Percentiles rank a stretch among this genome's conserved stretches.
Evolutionary conservation across 2,797 vertebrate species (phyloP).

Genomic region (Acrossocheilus fasciatus): DNA sequence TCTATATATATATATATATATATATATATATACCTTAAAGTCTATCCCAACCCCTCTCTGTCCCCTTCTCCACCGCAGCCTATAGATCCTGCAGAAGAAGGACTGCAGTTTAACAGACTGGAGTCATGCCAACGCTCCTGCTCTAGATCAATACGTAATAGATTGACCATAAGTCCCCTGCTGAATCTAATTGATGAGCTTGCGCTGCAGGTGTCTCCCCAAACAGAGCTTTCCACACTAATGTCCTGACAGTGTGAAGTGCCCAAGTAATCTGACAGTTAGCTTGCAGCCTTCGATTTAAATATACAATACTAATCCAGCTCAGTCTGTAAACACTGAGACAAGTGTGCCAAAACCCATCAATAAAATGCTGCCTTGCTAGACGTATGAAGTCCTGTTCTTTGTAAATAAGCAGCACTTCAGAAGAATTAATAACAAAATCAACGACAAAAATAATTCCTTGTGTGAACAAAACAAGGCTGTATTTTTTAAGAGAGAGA

Average conservation of each 20-base stretch:
- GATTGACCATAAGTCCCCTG: constrained; percentile 65
- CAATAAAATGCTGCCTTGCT: background rate
- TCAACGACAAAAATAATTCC: background rate
- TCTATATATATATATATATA: no score
- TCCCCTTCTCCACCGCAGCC: background rate
- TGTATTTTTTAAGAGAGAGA: background rate
- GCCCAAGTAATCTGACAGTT: background rate
- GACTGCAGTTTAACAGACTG: constrained; percentile 67
- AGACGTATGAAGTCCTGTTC: background rate
- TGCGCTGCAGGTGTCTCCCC: constrained; percentile 57
- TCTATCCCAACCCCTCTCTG: background rate
- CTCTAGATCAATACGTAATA: constrained; percentile 75
- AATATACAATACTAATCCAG: constrained; percentile 4
- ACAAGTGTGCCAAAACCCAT: constrained; percentile 4
- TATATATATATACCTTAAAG: background rate
- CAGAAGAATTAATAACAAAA: background rate
- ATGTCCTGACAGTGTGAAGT: constrained; percentile 19
- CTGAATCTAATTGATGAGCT: constrained; percentile 69
- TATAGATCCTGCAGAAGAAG: constrained; percentile 46
- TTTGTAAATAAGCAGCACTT: background rate
- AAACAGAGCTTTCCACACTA: constrained; percentile 53
- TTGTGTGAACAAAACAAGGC: background rate
- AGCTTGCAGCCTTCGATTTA: background rate
- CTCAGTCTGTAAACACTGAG: constrained; percentile 30
- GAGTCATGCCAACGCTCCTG: constrained; percentile 63